A percentile compares a stretch with the other conserved stretches of the same genome.
phyloP scores from a whole-genome alignment of 2,113 vertebrate genomes.

The Aptenodytes forsteri region DNA sequence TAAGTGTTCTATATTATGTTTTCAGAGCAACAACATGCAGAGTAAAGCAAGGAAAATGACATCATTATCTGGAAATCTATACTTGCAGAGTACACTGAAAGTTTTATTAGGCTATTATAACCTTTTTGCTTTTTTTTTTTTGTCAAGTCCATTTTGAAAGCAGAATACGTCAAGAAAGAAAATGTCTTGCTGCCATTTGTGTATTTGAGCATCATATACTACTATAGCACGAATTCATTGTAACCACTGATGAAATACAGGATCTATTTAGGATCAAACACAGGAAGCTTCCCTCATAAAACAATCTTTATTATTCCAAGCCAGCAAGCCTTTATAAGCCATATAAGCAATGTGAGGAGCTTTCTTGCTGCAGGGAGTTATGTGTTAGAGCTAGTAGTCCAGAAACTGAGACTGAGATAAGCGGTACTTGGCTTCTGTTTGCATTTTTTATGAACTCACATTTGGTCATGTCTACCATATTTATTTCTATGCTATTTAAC shows the following conservation, averaged over 20 bases:
- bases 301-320: background rate
- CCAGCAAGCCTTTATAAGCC: background rate
- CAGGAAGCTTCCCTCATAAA: background rate
- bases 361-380: background rate
- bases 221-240: background rate
- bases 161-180: background rate
- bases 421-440: background rate
- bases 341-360: background rate
- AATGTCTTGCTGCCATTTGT: background rate
- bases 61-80: background rate
- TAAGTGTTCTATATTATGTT: background rate
- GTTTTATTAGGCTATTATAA: background rate
- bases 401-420: background rate
- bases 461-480: background rate
- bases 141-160: background rate
- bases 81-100: background rate
- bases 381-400: background rate
- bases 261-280: background rate
- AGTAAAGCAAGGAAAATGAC: background rate
- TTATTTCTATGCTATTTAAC: background rate
- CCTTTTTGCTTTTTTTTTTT: background rate
- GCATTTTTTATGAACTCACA: background rate
- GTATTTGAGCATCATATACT: background rate
- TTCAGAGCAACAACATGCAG: background rate
- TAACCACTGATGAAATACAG: background rate